Conservation (phyloP, 2,888 invertebrate species). For the Mesorhabditis spiculigera region DNA sequence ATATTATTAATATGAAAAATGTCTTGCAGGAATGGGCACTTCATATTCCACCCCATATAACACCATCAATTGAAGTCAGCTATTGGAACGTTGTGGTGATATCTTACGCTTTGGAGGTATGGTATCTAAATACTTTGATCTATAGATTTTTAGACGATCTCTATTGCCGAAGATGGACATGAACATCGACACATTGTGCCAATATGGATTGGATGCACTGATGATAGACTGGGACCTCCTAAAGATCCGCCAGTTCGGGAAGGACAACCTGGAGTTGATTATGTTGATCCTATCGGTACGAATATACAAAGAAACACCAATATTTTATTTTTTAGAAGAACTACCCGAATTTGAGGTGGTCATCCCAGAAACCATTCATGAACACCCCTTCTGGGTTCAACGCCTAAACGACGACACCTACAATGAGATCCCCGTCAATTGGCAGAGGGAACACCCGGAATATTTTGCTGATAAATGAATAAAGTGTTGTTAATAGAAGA, state of each 20-base stretch:
- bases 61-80: slow-evolving; percentile 41
- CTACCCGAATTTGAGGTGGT: slow-evolving; percentile 46
- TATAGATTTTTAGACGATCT: neutral
- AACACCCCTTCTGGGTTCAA: slow-evolving; percentile 46
- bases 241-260: neutral
- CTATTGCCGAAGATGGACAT: slow-evolving; percentile 35
- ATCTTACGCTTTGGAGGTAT: slow-evolving; percentile 26
- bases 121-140: neutral
- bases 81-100: slow-evolving; percentile 46
- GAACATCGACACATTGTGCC: slow-evolving; percentile 39
- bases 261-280: slow-evolving; percentile 10
- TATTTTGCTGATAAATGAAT: neutral
- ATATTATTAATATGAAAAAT: neutral
- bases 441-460: neutral
- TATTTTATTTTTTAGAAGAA: slow-evolving; percentile 14
- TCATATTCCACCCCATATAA: slow-evolving; percentile 35
- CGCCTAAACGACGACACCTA: slow-evolving; percentile 41
- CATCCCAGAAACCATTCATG: slow-evolving; percentile 25
- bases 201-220: slow-evolving; percentile 45
- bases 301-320: neutral
- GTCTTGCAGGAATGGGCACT: slow-evolving; percentile 22
- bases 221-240: slow-evolving; percentile 40
- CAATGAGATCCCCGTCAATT: slow-evolving; percentile 12
- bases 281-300: slow-evolving; percentile 6
- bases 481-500: neutral